A percentile compares a stretch with the other conserved stretches of the same genome.
These are phyloP conservation scores for Antennarius maculatus DNA, from an alignment of 2,797 vertebrate genomes.

Conservation along the genomic window DNA sequence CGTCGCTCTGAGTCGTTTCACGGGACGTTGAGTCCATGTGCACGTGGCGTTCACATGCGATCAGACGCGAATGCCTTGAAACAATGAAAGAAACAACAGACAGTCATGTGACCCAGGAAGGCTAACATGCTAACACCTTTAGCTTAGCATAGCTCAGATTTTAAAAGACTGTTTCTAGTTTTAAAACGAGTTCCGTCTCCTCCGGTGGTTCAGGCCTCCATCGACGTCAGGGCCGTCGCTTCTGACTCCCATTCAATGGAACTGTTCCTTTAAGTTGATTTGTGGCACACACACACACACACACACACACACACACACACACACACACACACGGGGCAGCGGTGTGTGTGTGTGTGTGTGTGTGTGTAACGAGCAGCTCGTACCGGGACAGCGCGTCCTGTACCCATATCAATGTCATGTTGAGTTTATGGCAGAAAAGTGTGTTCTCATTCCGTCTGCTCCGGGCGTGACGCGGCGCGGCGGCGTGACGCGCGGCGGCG, in stretches of 20 bases:
- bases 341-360: neutral
- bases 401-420: slow-evolving; percentile 22
- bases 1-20: slow-evolving; percentile 47
- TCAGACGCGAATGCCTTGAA: too few species aligned
- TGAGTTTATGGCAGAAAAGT: slow-evolving; percentile 13
- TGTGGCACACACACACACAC: slow-evolving; percentile 41
- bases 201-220: too few species aligned
- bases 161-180: too few species aligned
- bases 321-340: slow-evolving; percentile 24
- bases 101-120: too few species aligned
- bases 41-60: slow-evolving; percentile 11
- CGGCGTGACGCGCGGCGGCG: slow-evolving; percentile 13
- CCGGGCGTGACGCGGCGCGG: slow-evolving; percentile 13
- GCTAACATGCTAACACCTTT: too few species aligned
- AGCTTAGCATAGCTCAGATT: too few species aligned
- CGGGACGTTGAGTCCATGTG: slow-evolving; percentile 48
- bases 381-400: slow-evolving; percentile 42
- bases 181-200: too few species aligned
- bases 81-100: too few species aligned
- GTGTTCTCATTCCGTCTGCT: slow-evolving; percentile 18
- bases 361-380: slow-evolving; percentile 5
- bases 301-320: slow-evolving; percentile 26
- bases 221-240: too few species aligned
- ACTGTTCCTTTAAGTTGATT: slow-evolving; percentile 30
- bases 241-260: too few species aligned